Conservation (phyloP, 37 sponge, comb jelly and placozoan species). For the Amphimedon queenslandica region DNA sequence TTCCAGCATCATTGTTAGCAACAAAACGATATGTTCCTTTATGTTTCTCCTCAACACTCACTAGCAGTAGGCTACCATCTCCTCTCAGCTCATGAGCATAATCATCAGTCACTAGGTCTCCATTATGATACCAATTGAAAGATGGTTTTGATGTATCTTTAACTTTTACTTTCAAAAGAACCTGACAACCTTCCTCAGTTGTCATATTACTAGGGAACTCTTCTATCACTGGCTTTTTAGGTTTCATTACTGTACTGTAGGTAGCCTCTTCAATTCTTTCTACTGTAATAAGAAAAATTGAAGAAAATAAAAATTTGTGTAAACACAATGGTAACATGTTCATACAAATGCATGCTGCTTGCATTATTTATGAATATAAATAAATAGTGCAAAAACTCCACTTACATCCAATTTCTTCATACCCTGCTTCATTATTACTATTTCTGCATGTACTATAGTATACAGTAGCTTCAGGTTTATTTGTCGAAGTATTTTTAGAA, state of each 20-base stretch:
- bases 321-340: too few species aligned
- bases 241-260: background rate
- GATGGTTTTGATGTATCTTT: constrained; percentile 14
- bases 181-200: constrained; percentile 20
- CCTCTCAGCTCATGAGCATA: constrained; percentile 20
- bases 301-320: too few species aligned
- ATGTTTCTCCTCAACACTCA: constrained; percentile 21
- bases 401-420: too few species aligned
- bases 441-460: too few species aligned
- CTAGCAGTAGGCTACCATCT: constrained; percentile 27
- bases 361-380: too few species aligned
- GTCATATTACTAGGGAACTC: constrained; percentile 26
- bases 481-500: too few species aligned
- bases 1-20: constrained; percentile 19
- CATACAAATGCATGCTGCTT: too few species aligned
- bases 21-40: constrained; percentile 33
- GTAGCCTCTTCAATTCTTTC: too few species aligned
- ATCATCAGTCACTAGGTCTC: constrained; percentile 6
- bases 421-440: too few species aligned
- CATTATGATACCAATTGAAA: constrained; percentile 29
- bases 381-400: too few species aligned
- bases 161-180: constrained; percentile 31
- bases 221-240: constrained; percentile 6
- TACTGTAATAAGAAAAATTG: too few species aligned
- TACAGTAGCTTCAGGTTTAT: too few species aligned